Conservation (phyloP, 2,113 vertebrate species). For the Gambusia affinis region DNA sequence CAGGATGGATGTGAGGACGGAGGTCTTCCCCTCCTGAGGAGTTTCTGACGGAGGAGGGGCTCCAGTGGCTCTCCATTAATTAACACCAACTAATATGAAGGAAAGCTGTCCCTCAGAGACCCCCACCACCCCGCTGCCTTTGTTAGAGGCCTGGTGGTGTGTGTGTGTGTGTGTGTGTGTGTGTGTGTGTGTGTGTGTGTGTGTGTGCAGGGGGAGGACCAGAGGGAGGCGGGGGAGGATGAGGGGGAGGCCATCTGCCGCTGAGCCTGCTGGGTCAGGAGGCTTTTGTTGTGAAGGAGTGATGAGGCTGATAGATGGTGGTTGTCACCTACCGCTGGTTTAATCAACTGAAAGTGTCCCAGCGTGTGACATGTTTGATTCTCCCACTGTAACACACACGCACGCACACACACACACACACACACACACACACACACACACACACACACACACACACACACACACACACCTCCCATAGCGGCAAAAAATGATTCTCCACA, state of each 20-base stretch:
- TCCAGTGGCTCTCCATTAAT: conserved; percentile 48
- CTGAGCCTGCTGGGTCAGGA: conserved; percentile 55
- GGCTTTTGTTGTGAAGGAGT: conserved; percentile 70
- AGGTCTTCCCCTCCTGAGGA: conserved; percentile 35
- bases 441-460: conserved; percentile 22
- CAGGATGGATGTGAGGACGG: conserved; percentile 50
- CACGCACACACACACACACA: conserved; percentile 17
- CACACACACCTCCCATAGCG: conserved; percentile 15
- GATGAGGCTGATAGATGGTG: conserved; percentile 68
- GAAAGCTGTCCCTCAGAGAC: conserved; percentile 43
- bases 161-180: background rate
- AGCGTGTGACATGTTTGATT: conserved; percentile 29
- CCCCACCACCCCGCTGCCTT: conserved; percentile 34
- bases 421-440: conserved; percentile 11
- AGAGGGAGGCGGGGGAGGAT: background rate
- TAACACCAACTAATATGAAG: conserved; percentile 59
- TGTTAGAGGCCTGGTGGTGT: conserved; percentile 45
- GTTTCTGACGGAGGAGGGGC: background rate
- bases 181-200: background rate
- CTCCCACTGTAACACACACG: background rate
- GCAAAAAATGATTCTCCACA: background rate
- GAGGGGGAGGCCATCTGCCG: conserved; percentile 64
- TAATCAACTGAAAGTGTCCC: conserved; percentile 73
- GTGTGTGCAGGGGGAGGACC: conserved; percentile 24
- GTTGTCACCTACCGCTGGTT: conserved; percentile 63